phyloP scores from a whole-genome alignment of 1,140 invertebrate species.

The Lordiphosa mommai region DNA sequence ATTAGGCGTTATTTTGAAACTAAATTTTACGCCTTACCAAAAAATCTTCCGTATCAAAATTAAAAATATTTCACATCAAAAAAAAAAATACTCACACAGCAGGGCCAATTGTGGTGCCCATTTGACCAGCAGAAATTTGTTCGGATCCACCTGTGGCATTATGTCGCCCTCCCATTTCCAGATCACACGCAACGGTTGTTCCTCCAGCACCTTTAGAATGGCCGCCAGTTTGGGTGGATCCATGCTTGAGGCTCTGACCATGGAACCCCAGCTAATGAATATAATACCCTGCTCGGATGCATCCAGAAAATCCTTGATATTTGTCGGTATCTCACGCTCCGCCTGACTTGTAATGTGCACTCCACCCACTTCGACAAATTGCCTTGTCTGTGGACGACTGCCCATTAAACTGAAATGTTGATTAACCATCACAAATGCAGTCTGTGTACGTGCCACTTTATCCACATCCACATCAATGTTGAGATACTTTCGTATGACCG shows the following conservation, averaged over 20 bases:
- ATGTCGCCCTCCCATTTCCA: conserved; percentile 81
- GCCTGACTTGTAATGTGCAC: conserved; percentile 81
- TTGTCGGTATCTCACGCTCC: conserved; percentile 18
- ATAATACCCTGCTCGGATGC: conserved; percentile 79
- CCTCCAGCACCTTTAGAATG: conserved; percentile 67
- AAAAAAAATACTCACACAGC: conserved; percentile 81
- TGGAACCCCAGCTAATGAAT: conserved; percentile 81
- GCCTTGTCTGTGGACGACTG: conserved; percentile 82
- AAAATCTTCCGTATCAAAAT: too few relatives aligned
- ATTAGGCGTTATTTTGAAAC: too few relatives aligned
- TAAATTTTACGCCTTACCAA: too few relatives aligned
- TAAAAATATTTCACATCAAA: too few relatives aligned
- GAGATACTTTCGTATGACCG: conserved; percentile 45
- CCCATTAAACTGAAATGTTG: conserved; percentile 83
- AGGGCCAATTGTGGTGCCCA: conserved; percentile 87
- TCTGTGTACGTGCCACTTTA: conserved; percentile 81
- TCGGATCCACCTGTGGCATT: conserved; percentile 77
- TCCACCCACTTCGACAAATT: conserved; percentile 84
- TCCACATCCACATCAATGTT: conserved; percentile 58
- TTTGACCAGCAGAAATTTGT: conserved; percentile 84
- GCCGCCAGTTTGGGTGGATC: conserved; percentile 57
- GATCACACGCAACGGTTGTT: conserved; percentile 68
- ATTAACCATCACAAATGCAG: conserved; percentile 84
- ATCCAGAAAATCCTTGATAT: conserved; percentile 69
- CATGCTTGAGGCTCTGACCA: conserved; percentile 79